These are phyloP conservation scores for Orchestia grillus DNA, from an alignment of 1,140 invertebrate species.

Conservation along the genomic window DNA sequence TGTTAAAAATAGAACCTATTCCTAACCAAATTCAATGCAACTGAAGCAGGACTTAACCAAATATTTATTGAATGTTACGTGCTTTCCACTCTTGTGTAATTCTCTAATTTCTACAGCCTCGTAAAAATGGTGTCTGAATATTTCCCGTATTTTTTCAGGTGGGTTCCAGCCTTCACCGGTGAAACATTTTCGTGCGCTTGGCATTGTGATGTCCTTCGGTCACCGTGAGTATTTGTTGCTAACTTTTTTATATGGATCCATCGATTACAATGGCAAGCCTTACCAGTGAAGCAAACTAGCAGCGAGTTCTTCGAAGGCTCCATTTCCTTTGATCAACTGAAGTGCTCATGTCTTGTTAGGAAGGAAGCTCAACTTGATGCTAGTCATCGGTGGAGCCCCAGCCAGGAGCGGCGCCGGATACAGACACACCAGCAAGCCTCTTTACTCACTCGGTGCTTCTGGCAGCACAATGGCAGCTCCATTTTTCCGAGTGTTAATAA, in stretches of 20 bases:
- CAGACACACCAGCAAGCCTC: background rate
- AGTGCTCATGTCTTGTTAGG: background rate
- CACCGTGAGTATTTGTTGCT: background rate
- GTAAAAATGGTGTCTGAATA: too few relatives aligned
- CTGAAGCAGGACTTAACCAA: background rate
- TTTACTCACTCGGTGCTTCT: background rate
- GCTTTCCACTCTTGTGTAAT: background rate
- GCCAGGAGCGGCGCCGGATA: background rate
- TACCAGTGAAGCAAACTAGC: background rate
- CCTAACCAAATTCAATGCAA: background rate
- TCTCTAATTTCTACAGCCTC: background rate
- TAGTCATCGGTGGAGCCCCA: background rate
- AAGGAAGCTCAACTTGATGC: background rate
- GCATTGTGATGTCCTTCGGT: background rate
- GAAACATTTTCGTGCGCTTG: background rate
- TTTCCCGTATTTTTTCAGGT: background rate
- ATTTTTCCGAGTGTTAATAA: constrained; percentile 48
- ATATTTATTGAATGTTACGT: background rate
- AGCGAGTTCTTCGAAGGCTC: background rate
- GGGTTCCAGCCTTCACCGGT: background rate
- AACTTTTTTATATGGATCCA: background rate
- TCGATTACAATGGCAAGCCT: background rate
- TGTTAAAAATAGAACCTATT: background rate
- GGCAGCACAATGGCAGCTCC: constrained; percentile 27
- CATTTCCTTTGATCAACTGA: background rate